Evolutionary conservation across 2,888 invertebrate species (phyloP), one percentile per base, ranked within the genome.

Genomic region (Pharmacophagus antenor): DNA sequence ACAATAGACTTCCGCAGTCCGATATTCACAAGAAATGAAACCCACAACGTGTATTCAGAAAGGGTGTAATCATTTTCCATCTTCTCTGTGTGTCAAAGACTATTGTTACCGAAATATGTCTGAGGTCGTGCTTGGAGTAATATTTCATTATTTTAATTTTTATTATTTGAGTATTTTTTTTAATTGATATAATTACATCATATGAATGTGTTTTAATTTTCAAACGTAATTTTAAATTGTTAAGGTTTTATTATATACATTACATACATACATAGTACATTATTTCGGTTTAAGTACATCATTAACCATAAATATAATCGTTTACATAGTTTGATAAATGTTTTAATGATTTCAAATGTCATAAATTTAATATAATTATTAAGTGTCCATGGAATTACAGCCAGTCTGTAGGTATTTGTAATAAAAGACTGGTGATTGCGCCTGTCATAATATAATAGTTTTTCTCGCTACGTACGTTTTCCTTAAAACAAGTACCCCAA

Each of bases 21-120:
- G 49, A 59, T 58, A 54, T 59, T 54, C 54, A 8, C 59, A 53
- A 58, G 59, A 54, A 59, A 59, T 59, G 59, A 54, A 59, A 58
- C 57, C 57, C 51, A 46, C 53, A 58, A 53, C 47, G 58, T 58
- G 52, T 58, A 58, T 48, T 51, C 57, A 47, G 58, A 58, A 48
- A 53, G 47, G 52, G 52, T 25, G 52, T 53, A 58, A 58, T 58
- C 37, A 58, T 58, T 52, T 58, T 52, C 53, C 25, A 47, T 58
- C 58, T 47, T 47, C 53, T 47, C 23, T 58, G 47, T 58, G 53
- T 58, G 58, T 53, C 58, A 58, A 58, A 58, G 58, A 46, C 41
- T 58, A 51, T 51, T 51, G 17, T 46, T 48, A 47, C 46, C 21
- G 46, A 44, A 52, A 47, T 31, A 58, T 58, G n/a, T 42, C 47